Percentiles rank a stretch among this genome's conserved stretches.
phyloP scores from a whole-genome alignment of 2,113 vertebrate genomes.

The Hippocampus comes region DNA sequence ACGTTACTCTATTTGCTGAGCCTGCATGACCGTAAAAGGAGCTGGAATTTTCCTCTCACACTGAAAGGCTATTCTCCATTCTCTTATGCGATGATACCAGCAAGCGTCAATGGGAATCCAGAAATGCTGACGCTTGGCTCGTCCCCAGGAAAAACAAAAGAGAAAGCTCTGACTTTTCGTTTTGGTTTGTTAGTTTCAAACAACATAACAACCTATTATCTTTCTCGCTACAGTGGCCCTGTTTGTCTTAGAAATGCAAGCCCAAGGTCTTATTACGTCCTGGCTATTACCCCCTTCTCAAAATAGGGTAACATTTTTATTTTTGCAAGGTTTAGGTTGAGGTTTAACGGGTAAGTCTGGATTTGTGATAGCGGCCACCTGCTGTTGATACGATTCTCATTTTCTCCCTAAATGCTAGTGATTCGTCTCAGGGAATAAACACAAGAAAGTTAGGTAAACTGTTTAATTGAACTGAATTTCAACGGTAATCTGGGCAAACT shows the following conservation, averaged over 20 bases:
- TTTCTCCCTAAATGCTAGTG: neutral
- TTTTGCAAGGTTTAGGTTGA: neutral
- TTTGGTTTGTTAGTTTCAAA: slow-evolving; percentile 2
- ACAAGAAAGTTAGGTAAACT: neutral
- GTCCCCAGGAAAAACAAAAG: slow-evolving; percentile 10
- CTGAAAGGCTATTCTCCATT: slow-evolving; percentile 32
- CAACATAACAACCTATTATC: slow-evolving; percentile 19
- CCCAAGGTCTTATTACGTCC: slow-evolving; percentile 9
- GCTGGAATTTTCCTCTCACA: slow-evolving; percentile 27
- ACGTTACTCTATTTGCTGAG: slow-evolving; percentile 63
- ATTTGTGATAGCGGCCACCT: neutral
- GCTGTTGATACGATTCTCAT: neutral
- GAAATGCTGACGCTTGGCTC: slow-evolving; percentile 46
- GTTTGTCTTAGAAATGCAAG: slow-evolving; percentile 16
- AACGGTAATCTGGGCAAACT: neutral
- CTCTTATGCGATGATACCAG: slow-evolving; percentile 38
- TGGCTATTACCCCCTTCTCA: neutral
- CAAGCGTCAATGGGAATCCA: slow-evolving; percentile 36
- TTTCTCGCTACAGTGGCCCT: slow-evolving; percentile 17
- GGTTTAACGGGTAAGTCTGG: neutral
- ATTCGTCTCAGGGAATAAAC: neutral
- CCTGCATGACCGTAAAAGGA: slow-evolving; percentile 54
- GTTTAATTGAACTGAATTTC: neutral
- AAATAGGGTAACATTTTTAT: neutral
- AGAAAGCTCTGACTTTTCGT: neutral